These are phyloP conservation scores for Protosalanx chinensis DNA, from an alignment of 2,797 vertebrate genomes.

Conservation along the genomic window DNA sequence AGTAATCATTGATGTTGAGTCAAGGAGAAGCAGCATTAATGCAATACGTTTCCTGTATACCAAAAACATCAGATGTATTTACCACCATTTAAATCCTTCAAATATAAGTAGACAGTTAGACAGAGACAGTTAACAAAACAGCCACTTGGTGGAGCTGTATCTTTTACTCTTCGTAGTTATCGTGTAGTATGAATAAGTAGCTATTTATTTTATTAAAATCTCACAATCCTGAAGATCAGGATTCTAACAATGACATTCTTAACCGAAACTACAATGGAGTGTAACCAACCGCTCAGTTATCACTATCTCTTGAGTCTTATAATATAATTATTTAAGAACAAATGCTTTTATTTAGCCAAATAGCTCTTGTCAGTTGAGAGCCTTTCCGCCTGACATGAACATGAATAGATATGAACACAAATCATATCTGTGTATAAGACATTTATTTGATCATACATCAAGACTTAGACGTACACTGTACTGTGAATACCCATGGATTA, in stretches of 20 bases:
- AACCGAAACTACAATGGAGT: background rate
- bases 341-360: background rate
- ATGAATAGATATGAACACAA: background rate
- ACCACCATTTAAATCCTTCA: background rate
- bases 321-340: background rate
- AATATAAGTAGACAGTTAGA: background rate
- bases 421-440: slow-evolving; percentile 7
- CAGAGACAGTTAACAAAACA: slow-evolving; percentile 22
- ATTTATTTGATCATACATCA: slow-evolving; percentile 33
- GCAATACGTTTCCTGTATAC: background rate
- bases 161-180: background rate
- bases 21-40: background rate
- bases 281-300: background rate
- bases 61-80: background rate
- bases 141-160: slow-evolving; percentile 70
- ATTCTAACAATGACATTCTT: background rate
- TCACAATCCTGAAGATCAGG: background rate
- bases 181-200: background rate
- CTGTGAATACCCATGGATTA: background rate
- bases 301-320: no score
- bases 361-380: background rate
- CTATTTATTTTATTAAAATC: background rate
- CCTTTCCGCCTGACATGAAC: background rate
- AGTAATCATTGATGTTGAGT: slow-evolving; percentile 26
- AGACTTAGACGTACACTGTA: background rate